Conservation (phyloP, 92 coral and sea anemone species). For the Scolanthus callimorphus region DNA sequence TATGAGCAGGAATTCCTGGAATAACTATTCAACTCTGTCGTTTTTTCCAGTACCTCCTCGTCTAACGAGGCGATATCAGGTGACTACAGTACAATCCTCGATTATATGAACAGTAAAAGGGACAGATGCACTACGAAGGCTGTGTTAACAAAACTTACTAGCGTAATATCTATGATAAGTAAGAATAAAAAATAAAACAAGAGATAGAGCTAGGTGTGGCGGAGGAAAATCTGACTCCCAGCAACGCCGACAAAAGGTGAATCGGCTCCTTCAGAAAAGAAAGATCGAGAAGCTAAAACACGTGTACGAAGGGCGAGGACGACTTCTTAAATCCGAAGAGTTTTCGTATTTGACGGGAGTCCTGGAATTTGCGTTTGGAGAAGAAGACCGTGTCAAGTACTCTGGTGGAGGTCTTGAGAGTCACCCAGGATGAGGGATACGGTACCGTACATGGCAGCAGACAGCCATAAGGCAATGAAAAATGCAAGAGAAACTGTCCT, state of each 20-base stretch:
- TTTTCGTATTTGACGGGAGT: conserved; percentile 60
- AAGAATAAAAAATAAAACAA: conserved; percentile 2
- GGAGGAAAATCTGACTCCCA: conserved; percentile 27
- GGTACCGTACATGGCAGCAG: conserved; percentile 37
- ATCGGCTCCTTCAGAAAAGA: too few relatives aligned
- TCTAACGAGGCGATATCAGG: too few relatives aligned
- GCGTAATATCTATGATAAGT: conserved; percentile 9
- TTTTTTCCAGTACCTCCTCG: too few relatives aligned
- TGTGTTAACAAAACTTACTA: conserved; percentile 6
- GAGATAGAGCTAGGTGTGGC: conserved; percentile 7
- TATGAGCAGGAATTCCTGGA: too few relatives aligned
- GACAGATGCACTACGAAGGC: conserved; percentile 12
- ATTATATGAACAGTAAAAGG: conserved; percentile 8
- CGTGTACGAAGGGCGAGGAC: conserved; percentile 51
- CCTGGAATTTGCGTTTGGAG: conserved; percentile 55
- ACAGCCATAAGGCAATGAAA: conserved; percentile 39
- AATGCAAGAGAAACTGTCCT: conserved; percentile 45
- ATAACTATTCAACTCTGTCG: not conserved
- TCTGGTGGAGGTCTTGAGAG: conserved; percentile 54
- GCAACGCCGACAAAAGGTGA: too few relatives aligned
- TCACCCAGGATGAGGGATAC: conserved; percentile 62
- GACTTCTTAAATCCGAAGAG: conserved; percentile 38
- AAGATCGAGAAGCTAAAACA: conserved; percentile 50
- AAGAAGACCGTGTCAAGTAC: conserved; percentile 31
- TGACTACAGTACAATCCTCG: too few relatives aligned